Conservation (phyloP, 2,888 invertebrate genomes). For the Agonum fuliginosum region DNA sequence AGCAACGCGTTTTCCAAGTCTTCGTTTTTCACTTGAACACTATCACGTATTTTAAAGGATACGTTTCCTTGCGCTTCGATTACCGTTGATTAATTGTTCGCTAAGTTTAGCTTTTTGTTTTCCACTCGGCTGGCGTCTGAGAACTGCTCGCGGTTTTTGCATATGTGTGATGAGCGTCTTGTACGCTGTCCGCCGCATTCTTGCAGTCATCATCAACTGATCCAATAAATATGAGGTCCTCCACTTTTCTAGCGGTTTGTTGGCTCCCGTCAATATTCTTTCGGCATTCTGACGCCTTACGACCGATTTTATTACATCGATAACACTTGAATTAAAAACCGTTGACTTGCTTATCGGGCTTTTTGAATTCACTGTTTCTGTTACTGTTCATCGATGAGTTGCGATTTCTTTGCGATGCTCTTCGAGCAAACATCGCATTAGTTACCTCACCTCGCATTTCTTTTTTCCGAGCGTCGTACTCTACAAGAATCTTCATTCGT, state of each 20-base stretch:
- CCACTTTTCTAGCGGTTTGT: neutral
- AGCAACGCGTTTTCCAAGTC: neutral
- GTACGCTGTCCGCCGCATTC: neutral
- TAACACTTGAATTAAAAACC: neutral
- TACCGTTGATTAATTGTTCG: slow-evolving; percentile 80
- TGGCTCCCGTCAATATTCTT: neutral
- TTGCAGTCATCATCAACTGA: too few species aligned
- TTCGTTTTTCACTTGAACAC: neutral
- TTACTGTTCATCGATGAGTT: neutral
- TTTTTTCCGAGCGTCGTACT: neutral
- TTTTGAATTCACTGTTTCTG: neutral
- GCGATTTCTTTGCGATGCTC: neutral
- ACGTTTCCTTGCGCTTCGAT: neutral
- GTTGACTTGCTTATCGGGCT: neutral
- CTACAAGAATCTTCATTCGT: slow-evolving; percentile 63
- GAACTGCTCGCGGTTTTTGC: neutral
- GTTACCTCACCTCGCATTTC: neutral
- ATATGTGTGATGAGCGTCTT: neutral
- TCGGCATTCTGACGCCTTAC: neutral
- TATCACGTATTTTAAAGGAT: neutral
- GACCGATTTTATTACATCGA: neutral
- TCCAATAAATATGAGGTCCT: too few species aligned
- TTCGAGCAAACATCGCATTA: neutral
- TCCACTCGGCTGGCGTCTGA: neutral
- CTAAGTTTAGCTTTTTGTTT: slow-evolving; percentile 61